These are phyloP conservation scores for Dolichallabes microphthalmus DNA, from an alignment of 2,113 vertebrate species.

Conservation along the genomic window DNA sequence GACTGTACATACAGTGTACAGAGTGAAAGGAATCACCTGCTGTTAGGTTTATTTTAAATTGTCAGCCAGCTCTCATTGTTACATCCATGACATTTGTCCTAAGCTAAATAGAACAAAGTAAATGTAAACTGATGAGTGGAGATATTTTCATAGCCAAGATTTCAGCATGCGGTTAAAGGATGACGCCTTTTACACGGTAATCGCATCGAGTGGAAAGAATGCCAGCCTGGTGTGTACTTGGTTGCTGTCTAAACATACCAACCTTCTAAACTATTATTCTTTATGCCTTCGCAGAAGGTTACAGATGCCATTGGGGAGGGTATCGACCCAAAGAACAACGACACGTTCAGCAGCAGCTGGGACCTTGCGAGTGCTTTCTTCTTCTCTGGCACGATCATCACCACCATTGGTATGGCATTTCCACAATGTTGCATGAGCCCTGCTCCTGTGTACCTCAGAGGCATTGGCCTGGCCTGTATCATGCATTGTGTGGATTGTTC, in stretches of 20 bases:
- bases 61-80: background rate
- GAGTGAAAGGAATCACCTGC: background rate
- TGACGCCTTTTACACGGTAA: conserved; percentile 5
- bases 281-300: conserved; percentile 71
- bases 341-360: conserved; percentile 75
- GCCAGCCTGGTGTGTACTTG: conserved; percentile 13
- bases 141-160: background rate
- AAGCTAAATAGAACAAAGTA: background rate
- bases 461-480: conserved; percentile 34
- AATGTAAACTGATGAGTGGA: background rate
- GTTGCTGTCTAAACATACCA: conserved; percentile 28
- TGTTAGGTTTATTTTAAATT: conserved; percentile 3
- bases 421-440: conserved; percentile 26
- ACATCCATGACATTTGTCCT: background rate
- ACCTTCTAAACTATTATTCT: background rate
- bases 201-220: background rate
- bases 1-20: background rate
- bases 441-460: conserved; percentile 33
- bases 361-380: conserved; percentile 86
- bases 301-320: conserved; percentile 75
- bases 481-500: conserved; percentile 40
- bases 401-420: conserved; percentile 76
- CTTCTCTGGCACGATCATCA: conserved; percentile 90
- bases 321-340: conserved; percentile 71
- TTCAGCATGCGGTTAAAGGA: background rate